Base-by-base conservation (phyloP, 1,140 invertebrate genomes). In the Melanaphis sacchari region DNA sequence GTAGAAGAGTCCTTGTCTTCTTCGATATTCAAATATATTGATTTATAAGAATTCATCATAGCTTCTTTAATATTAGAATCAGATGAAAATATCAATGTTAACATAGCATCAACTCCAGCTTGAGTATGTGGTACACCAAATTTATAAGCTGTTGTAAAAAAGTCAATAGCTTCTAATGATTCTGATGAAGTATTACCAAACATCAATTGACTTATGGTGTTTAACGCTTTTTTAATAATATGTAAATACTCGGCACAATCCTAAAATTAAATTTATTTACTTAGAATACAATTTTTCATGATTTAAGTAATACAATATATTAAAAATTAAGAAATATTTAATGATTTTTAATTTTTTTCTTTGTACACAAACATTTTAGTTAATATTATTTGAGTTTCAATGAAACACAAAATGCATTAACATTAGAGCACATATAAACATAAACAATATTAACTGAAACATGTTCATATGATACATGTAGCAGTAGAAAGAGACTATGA, bases 151-250 rank as follows among this genome's bases (percentile, higher is more conserved):
- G 96, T 96, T 0, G 97, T 97, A 94, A 99, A 97, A 94, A 99
- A 98, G 90, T 97, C 96, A 82, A 98, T 97, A 0, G 98, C 97
- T 95, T 98, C 98, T 66, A 97, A 96, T 0, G 98, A 97, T 95
- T 98, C 98, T 2, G 97, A 96, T 1, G 96, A 96, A 93, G 93
- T 94, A 84, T 94, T 93, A 6, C 93, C 93, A 76, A 94, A 94
- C 89, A 94, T 49, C 26, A 94, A 89, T 46, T 94, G 91, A 46
- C 88, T 76, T 40, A 94, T 94, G 31, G 93, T 91, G n/a, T 59
- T 49, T 18, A 93, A 89, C 52, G 94, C 91, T 88, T 92, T 81
- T 38, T 93, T 94, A 15, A 94, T 94, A 11, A 82, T 85, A 9
- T 52, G 38, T 38, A 41, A 85, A 41, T 93, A 93, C 0, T 81